Percentiles rank a stretch among this genome's conserved stretches.
phyloP scores from a whole-genome alignment of 2,888 invertebrate species.

The Scaptomyza caliginosa region DNA sequence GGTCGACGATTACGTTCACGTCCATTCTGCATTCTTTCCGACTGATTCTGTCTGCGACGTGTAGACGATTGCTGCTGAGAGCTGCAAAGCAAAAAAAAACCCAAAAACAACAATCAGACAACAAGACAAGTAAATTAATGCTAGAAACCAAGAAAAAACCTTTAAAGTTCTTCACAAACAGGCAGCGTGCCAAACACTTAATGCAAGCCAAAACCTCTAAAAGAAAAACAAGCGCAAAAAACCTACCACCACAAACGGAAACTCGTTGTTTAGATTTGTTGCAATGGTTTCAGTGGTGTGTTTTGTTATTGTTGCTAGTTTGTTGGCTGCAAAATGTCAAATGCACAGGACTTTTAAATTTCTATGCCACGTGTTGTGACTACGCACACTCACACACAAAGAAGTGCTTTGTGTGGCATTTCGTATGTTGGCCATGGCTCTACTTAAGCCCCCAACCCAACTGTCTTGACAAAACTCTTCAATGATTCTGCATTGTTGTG shows the following conservation, averaged over 20 bases:
- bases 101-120: conserved; percentile 1
- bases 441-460: not conserved
- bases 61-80: conserved; percentile 73
- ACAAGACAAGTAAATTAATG: conserved; percentile 34
- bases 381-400: conserved; percentile 13
- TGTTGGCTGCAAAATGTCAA: conserved; percentile 54
- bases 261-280: conserved; percentile 47
- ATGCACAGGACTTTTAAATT: conserved; percentile 45
- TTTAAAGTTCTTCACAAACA: conserved; percentile 29
- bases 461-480: not conserved
- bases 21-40: conserved; percentile 73
- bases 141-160: conserved; percentile 2
- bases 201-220: conserved; percentile 20
- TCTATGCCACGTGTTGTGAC: conserved; percentile 33
- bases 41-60: conserved; percentile 79
- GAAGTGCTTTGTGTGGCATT: conserved; percentile 38
- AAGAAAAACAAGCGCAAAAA: conserved; percentile 3
- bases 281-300: conserved; percentile 1
- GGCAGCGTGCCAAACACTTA: conserved; percentile 21
- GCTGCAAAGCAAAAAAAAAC: conserved; percentile 59
- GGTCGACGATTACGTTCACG: conserved; percentile 82
- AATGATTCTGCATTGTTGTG: conserved; percentile 6
- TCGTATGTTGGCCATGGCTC: conserved; percentile 13
- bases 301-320: conserved; percentile 11
- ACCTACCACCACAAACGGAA: conserved; percentile 16